A percentile compares a stretch with the other conserved stretches of the same genome.
phyloP scores from a whole-genome alignment of 23 tunicate species.

The Trididemnum clinides region DNA sequence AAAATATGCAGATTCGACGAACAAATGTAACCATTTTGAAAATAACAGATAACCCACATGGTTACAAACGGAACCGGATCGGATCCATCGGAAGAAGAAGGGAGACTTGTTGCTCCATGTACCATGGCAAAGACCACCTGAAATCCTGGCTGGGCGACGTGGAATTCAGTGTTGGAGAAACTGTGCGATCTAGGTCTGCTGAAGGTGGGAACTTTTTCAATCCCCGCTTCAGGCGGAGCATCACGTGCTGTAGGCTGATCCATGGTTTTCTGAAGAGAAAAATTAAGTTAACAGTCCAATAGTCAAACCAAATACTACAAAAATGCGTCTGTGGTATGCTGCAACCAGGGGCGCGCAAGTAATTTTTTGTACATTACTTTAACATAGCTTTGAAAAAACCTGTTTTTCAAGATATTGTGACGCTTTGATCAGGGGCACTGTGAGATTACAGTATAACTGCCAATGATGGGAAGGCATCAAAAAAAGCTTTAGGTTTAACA shows the following conservation, averaged over 20 bases:
- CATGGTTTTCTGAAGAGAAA: slow-evolving; percentile 74
- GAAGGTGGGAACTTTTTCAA: slow-evolving; percentile 42
- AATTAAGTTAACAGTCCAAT: no score
- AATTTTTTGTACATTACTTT: no score
- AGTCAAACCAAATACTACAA: no score
- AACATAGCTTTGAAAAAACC: no score
- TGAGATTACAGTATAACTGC: no score
- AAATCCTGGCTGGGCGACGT: slow-evolving; percentile 77
- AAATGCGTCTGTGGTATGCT: no score
- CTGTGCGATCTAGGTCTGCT: slow-evolving; percentile 45
- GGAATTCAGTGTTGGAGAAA: neutral
- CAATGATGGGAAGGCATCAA: no score
- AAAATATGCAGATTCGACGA: neutral
- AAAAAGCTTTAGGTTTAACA: no score
- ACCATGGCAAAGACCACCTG: slow-evolving; percentile 64
- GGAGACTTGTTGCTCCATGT: slow-evolving; percentile 93
- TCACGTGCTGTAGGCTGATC: slow-evolving; percentile 39
- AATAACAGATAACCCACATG: slow-evolving; percentile 36
- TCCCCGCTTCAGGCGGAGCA: neutral
- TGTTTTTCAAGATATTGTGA: no score
- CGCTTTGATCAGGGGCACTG: no score
- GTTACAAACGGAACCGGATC: slow-evolving; percentile 93
- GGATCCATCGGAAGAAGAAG: slow-evolving; percentile 78
- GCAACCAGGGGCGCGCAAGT: no score
- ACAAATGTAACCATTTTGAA: no score